These are phyloP conservation scores for Tachina lurida DNA, from an alignment of 2,888 invertebrate species.

Conservation along the genomic window DNA sequence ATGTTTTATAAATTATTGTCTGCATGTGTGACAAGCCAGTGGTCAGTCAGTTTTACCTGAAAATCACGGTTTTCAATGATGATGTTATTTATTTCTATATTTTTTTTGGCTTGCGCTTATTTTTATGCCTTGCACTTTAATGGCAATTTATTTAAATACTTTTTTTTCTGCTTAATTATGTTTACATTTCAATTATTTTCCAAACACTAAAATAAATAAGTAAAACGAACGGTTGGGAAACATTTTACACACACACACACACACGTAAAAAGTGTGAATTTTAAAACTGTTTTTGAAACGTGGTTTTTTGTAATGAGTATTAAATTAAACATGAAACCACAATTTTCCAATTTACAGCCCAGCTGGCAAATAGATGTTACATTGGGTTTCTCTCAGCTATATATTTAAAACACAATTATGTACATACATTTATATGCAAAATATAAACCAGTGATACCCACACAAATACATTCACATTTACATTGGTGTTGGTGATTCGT, in stretches of 20 bases:
- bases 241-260: not conserved
- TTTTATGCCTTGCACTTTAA: not conserved
- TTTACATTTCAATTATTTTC: constrained; percentile 59
- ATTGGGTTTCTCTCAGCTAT: too few species aligned
- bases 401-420: too few species aligned
- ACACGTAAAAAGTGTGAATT: constrained; percentile 48
- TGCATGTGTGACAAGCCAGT: constrained; percentile 25
- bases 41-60: constrained; percentile 47
- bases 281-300: constrained; percentile 65
- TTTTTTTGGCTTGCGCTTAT: not conserved
- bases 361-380: constrained; percentile 23
- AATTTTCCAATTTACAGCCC: constrained; percentile 74
- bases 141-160: not conserved
- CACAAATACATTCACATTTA: too few species aligned
- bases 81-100: not conserved
- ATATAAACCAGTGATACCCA: too few species aligned
- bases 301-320: constrained; percentile 68
- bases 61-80: constrained; percentile 52
- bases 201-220: constrained; percentile 57
- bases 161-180: constrained; percentile 50
- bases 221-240: not conserved
- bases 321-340: constrained; percentile 75
- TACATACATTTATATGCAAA: too few species aligned
- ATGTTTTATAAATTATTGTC: constrained; percentile 70
- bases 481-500: too few species aligned